Base-by-base conservation (phyloP, 1,140 invertebrate genomes). In the Neodiprion virginianus region DNA sequence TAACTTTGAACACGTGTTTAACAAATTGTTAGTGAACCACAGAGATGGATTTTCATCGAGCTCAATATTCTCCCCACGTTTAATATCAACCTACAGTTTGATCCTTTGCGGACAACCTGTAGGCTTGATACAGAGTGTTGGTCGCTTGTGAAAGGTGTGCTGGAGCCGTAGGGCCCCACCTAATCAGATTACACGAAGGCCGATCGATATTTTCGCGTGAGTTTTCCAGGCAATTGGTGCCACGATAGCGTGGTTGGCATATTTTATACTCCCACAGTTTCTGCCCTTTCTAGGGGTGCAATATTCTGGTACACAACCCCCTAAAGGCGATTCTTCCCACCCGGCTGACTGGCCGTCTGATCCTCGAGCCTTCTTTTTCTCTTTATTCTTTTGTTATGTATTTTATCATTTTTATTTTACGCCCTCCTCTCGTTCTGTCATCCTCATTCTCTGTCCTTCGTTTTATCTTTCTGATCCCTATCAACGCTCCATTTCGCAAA, bases 131-230 rank as follows among this genome's bases (percentile, higher is more conserved):
- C 28, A 40, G 5, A 40, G 28, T 40, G 28, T 40, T 40, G 28
- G 28, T 40, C 28, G 28, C 28, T 40, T 40, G 28, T 40, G 2
- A 1, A 14, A 4, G 48, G 8, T n/a, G 69, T 71, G 69, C 69
- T 47, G 9, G 79, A 80, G 76, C 77, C 79, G 79, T 81, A 79
- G 79, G 28, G 72, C 80, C 79, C 80, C 80, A 80, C 77, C 79
- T 81, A 82, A 82, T 82, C 81, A 77, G 81, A 82, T 82, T 82
- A 82, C 76, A 79, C 49, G 17, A 61, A 12, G 69, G 74, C 67
- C 73, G 79, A 82, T 86, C 85, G 84, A 86, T 86, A 85, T 87
- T 86, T 87, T 86, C 84, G 82, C 84, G 83, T 86, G 84, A 85
- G 84, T 87, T 87, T 86, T 85, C 82, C 82, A 81, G 77, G 80